Evolutionary conservation across 1,140 invertebrate species (phyloP), one percentile per base, ranked within the genome.

Genomic region (Aphelenchoides besseyi): DNA sequence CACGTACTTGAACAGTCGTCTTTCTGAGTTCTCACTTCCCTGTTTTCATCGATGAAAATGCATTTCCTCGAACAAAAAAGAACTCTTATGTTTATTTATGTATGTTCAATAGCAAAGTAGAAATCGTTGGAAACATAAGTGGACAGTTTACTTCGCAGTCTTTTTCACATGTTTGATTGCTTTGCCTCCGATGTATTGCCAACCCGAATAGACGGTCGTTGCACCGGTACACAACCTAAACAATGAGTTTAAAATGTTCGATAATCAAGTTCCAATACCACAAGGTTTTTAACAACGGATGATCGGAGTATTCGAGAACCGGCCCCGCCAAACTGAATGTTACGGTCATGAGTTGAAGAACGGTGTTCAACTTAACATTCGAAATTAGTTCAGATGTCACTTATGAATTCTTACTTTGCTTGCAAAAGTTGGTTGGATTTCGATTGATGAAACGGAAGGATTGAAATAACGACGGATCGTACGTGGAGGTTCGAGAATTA

Each of bases 391-490:
- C n/a, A n/a, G n/a, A n/a, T n/a, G n/a, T n/a, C n/a, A n/a, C n/a
- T n/a, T n/a, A 69, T 16, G 41, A 12, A 74, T 28, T 55, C 72
- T 73, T 79, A 95, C 88, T 89, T 97, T 97, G 85, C 93, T 96
- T 41, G 93, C 90, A 66, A 90, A 88, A n/a, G 93, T 95, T 8
- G 95, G 94, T 3, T 90, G 90, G 54, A 97, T 85, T 86, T 94
- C 91, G n/a, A 91, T 93, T 33, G 93, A 93, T 0, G 92, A 91
- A 85, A 92, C 89, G 32, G 91, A 91, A 12, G 91, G 89, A 87
- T 97, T 92, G 85, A 95, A 96, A 86, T 94, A 96, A 71, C 91
- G 88, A 61, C 88, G 88, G 33, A 96, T 84, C 0, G 85, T 85
- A 70, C 86, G 82, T 12, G 94, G 94, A 72, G 91, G 90, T 68